Percentiles rank a stretch among this genome's conserved stretches.
phyloP scores from a whole-genome alignment of 2,797 vertebrate genomes.

The Cossypha polioptera region DNA sequence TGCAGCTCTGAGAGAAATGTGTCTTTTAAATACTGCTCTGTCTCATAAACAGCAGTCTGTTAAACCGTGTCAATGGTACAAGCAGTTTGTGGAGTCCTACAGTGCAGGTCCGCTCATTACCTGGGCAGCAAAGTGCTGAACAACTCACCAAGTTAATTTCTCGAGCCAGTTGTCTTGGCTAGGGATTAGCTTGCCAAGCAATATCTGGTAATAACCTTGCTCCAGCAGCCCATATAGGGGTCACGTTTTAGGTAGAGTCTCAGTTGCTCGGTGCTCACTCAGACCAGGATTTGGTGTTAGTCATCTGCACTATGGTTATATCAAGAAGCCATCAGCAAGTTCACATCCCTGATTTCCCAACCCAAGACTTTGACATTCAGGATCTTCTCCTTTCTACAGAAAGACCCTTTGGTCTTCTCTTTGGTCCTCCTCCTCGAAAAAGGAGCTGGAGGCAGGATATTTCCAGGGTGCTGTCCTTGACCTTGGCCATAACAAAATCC shows the following conservation, averaged over 20 bases:
- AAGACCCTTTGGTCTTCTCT: neutral
- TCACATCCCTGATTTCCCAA: neutral
- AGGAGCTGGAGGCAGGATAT: neutral
- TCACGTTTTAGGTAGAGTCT: neutral
- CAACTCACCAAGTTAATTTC: neutral
- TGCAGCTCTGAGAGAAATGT: slow-evolving; percentile 56
- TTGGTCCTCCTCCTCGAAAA: neutral
- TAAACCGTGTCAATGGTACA: slow-evolving; percentile 48
- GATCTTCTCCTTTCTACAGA: neutral
- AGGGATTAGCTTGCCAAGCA: neutral
- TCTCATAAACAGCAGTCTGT: slow-evolving; percentile 68
- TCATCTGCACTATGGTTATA: neutral
- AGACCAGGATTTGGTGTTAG: neutral
- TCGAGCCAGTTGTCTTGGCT: neutral
- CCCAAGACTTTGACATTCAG: neutral
- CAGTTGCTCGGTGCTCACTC: fast-evolving
- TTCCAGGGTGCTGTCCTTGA: neutral
- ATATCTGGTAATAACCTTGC: neutral
- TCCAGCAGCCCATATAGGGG: neutral
- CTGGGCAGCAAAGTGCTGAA: neutral
- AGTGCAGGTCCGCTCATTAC: neutral
- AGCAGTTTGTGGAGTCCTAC: neutral
- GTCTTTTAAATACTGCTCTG: slow-evolving; percentile 63
- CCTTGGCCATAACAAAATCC: neutral
- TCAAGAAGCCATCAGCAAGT: neutral